Base-by-base conservation (phyloP, 2,888 invertebrate genomes). In the Eulithis prunata region DNA sequence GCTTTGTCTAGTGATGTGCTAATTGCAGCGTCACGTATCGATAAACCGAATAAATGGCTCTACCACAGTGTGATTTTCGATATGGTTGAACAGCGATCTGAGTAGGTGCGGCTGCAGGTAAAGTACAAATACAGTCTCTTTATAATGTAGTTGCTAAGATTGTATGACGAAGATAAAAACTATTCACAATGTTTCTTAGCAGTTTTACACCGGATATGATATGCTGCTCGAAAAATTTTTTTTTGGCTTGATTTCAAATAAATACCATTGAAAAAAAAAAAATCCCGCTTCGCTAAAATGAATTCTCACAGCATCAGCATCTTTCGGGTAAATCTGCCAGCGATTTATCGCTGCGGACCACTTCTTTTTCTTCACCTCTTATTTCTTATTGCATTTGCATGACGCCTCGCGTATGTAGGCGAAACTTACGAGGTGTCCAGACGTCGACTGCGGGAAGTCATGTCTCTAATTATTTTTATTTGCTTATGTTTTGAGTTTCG, bases 1-100 rank as follows among this genome's bases (percentile, higher is more conserved):
- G 86, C 86, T 86, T 81, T 84, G 84, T 86, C 88, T 92, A 93
- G 93, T 92, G 93, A 90, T 89, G 93, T 84, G 88, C 91, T 90
- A 88, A 92, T 89, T 88, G 85, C 83, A 72, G 72, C 78, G 80
- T 86, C 83, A 84, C 83, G 80, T 89, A 86, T 88, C 86, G 86
- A 88, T 88, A 86, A 83, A 79, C 74, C 68, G 62, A 77, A 79
- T 78, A 78, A 78, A 79, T 79, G 74, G 68, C 49, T 65, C 63
- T 45, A 49, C 61, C 75, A 78, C 73, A 75, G 75, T 75, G 73
- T 75, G 74, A 67, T 75, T 73, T 74, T 75, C 69, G 64, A 65
- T 71, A 71, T 73, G 43, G 52, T 53, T 11, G n/a, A 51, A 21
- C 13, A 62, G 56, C 52, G 51, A 56, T 59, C 21, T 41, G 13